phyloP scores from a whole-genome alignment of 2,113 vertebrate species.

The Columbina picui region DNA sequence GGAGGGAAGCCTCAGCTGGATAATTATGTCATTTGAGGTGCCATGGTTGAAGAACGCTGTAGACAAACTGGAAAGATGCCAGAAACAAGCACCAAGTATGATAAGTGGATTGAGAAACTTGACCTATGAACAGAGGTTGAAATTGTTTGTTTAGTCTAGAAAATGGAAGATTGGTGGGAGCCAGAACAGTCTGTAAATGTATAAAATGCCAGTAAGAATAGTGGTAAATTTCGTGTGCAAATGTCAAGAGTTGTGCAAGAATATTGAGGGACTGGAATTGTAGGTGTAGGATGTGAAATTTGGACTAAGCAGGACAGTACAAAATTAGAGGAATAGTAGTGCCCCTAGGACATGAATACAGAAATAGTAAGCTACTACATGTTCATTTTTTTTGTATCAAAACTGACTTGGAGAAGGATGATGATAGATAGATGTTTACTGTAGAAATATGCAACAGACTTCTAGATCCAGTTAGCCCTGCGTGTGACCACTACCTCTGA shows the following conservation, averaged over 20 bases:
- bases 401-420: not conserved
- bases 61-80: not conserved
- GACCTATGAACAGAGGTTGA: not conserved
- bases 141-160: slow-evolving; percentile 50
- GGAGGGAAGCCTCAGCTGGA: not conserved
- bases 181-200: not conserved
- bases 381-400: not conserved
- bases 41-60: not conserved
- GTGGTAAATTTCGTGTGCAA: not conserved
- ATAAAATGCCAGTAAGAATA: not conserved
- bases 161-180: not conserved
- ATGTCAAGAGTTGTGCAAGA: not conserved
- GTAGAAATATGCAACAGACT: not conserved
- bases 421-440: not conserved
- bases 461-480: not conserved
- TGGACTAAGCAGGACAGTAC: not conserved
- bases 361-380: not conserved
- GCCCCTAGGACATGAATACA: not conserved
- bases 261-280: not conserved
- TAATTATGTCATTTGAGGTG: not conserved
- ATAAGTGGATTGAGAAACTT: not conserved
- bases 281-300: not conserved
- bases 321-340: not conserved
- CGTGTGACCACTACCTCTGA: not conserved
- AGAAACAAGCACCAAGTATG: not conserved